phyloP scores from a whole-genome alignment of 2,888 invertebrate species.

The Schizotus pectinicornis region DNA sequence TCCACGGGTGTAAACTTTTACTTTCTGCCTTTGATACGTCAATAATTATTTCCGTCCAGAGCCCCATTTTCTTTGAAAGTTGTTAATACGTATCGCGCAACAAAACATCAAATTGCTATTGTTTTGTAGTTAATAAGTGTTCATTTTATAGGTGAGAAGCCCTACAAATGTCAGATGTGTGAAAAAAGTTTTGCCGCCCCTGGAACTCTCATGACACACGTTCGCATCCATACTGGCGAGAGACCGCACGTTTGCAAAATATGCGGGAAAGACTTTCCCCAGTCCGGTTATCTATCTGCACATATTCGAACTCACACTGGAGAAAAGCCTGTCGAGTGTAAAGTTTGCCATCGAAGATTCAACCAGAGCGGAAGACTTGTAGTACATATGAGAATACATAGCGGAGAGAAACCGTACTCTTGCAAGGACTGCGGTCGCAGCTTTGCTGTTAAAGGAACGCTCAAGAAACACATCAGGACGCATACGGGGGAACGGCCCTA shows the following conservation, averaged over 20 bases:
- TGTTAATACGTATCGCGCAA: too few relatives aligned
- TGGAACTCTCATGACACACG: slow-evolving; percentile 47
- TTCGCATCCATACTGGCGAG: slow-evolving; percentile 45
- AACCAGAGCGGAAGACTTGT: slow-evolving; percentile 44
- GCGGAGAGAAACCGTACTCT: slow-evolving; percentile 45
- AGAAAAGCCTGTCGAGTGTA: slow-evolving; percentile 45
- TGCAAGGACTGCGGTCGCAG: slow-evolving; percentile 48
- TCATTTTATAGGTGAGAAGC: slow-evolving; percentile 42
- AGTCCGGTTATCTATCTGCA: slow-evolving; percentile 38
- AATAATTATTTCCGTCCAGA: too few relatives aligned
- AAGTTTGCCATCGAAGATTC: slow-evolving; percentile 43
- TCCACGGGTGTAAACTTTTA: too few relatives aligned
- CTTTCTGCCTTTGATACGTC: too few relatives aligned
- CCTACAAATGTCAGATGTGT: slow-evolving; percentile 48
- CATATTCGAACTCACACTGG: slow-evolving; percentile 51
- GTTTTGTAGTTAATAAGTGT: neutral
- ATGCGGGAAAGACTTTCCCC: slow-evolving; percentile 46
- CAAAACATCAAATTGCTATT: neutral
- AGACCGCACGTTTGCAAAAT: slow-evolving; percentile 44
- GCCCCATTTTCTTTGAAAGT: too few relatives aligned
- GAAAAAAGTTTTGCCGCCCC: slow-evolving; percentile 48
- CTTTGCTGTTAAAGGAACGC: slow-evolving; percentile 49
- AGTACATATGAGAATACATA: slow-evolving; percentile 46
- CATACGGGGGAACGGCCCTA: slow-evolving; percentile 52
- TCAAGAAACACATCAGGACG: slow-evolving; percentile 50